Evolutionary conservation across 2,797 vertebrate species (phyloP).

Genomic region (Chromis chromis): DNA sequence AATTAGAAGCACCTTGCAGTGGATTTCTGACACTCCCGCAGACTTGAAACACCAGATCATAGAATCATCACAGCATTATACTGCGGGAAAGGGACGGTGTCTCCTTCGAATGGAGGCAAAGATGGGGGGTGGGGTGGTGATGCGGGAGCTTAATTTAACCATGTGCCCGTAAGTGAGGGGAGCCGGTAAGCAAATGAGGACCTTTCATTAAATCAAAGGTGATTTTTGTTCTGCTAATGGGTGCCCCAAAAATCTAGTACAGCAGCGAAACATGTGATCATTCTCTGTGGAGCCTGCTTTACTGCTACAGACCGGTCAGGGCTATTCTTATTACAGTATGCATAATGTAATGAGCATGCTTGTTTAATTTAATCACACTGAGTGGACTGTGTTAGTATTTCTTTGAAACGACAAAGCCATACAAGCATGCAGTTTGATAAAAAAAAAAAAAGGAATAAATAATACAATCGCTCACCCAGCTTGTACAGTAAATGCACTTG

Average conservation of each 20-base stretch:
- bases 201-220: constrained; percentile 88
- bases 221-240: constrained; percentile 87
- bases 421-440: constrained; percentile 68
- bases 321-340: constrained; percentile 85
- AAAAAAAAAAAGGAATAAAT: constrained; percentile 72
- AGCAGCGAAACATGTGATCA: constrained; percentile 82
- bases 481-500: constrained; percentile 69
- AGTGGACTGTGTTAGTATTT: constrained; percentile 82
- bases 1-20: constrained; percentile 87
- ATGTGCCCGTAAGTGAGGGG: constrained; percentile 82
- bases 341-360: constrained; percentile 85
- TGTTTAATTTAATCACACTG: constrained; percentile 84
- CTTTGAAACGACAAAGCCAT: constrained; percentile 77
- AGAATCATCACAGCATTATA: constrained; percentile 83
- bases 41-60: constrained; percentile 87
- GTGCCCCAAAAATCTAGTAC: constrained; percentile 83
- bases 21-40: constrained; percentile 84
- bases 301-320: constrained; percentile 81
- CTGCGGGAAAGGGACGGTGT: constrained; percentile 79
- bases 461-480: constrained; percentile 71
- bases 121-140: constrained; percentile 52
- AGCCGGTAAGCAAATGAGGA: constrained; percentile 86
- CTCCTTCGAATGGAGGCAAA: constrained; percentile 76
- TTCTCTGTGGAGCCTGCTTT: constrained; percentile 79
- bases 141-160: constrained; percentile 80